These are phyloP conservation scores for Parus major DNA, from an alignment of 2,113 vertebrate species.

Conservation along the genomic window DNA sequence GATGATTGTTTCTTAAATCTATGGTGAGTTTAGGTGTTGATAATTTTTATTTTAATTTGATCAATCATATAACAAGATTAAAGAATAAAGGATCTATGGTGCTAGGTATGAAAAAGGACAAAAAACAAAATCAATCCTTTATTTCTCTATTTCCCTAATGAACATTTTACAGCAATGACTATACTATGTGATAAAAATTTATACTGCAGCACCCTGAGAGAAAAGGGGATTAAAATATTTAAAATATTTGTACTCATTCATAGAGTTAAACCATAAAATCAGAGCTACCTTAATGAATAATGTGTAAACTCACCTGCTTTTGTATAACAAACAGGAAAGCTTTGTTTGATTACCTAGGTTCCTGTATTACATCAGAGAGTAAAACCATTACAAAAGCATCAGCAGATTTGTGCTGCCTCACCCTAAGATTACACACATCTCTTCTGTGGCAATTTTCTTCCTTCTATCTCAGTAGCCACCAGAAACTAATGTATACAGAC, in stretches of 20 bases:
- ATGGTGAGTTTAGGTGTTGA: background rate
- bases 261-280: background rate
- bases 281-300: background rate
- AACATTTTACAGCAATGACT: background rate
- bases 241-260: background rate
- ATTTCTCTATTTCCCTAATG: background rate
- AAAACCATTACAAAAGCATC: background rate
- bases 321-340: background rate
- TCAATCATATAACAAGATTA: background rate
- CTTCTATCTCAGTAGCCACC: background rate
- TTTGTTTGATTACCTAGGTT: background rate
- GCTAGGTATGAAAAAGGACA: background rate
- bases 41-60: background rate
- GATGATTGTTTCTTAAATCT: background rate
- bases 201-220: background rate
- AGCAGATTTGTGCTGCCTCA: background rate
- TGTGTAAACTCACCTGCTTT: background rate
- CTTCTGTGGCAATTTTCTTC: background rate
- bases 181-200: background rate
- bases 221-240: background rate
- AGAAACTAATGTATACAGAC: background rate
- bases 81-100: background rate
- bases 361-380: background rate
- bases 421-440: background rate
- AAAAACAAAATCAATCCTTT: background rate